Base-by-base conservation (phyloP, 2,797 vertebrate genomes). In the Ceyx erithaca region DNA sequence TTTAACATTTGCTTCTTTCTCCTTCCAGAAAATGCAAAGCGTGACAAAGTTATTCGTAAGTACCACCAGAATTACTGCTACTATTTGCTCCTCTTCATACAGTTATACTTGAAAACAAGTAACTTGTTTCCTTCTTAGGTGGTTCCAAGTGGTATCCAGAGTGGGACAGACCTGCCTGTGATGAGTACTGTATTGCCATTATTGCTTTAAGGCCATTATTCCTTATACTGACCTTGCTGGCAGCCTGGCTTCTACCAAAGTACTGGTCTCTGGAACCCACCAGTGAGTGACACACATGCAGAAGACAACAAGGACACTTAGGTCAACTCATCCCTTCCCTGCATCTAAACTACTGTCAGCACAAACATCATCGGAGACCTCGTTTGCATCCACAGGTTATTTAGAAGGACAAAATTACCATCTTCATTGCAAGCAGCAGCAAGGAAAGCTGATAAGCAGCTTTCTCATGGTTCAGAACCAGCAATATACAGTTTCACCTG, bases 31-130 rank as follows among this genome's bases (percentile, higher is more conserved):
- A 97, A 96, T 35, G 15, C n/a, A 52, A 61, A 96, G 37, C 94
- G 97, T 63, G 98, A 98, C 26, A 51, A 88, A 51, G 49, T 95
- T 17, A 33, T 71, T 88, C 40, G 97, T 97, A 96, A 79, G 97
- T 97, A 96, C 51, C 52, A 49, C 43, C 48, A 28, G 37, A 61
- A 51, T 28, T 77, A 35, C 51, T 93, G 63, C 59, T 92, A 15
- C 59, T 92, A 15, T 52, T 64, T 76, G 20, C 76, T 93, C 33
- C 16, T n/a, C 8, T 52, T 40, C 14, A 46, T 69, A 25, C n/a
- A 69, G 58, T 85, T 77, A n/a, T 16, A 40, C 67, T 51, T 79
- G 43, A 63, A 95, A 92, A 79, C 76, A 79, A 95, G 18, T 70
- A 25, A 26, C 80, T 48, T 93, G 4, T 89, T 96, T 96, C 73